Evolutionary conservation across 1,140 invertebrate species (phyloP).

Genomic region (Brachionus sp.): DNA sequence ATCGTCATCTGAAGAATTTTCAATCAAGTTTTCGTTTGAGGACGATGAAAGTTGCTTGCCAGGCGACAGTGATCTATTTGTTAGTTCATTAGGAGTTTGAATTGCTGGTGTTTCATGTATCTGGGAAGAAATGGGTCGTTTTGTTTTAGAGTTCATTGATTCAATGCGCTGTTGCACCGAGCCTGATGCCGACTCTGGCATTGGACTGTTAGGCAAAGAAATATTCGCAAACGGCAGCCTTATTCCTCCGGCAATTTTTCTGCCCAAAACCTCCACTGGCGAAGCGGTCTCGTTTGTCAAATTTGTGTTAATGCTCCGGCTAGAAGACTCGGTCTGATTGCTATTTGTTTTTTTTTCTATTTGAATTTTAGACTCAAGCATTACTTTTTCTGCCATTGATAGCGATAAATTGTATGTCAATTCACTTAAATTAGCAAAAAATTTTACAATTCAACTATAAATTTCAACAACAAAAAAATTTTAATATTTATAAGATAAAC

Average conservation of each 20-base stretch:
- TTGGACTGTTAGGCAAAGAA: neutral
- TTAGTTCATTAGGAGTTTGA: neutral
- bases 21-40: conserved; percentile 4
- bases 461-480: neutral
- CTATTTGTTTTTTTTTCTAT: neutral
- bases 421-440: neutral
- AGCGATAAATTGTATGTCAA: conserved; percentile 28
- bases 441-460: neutral
- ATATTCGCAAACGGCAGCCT: neutral
- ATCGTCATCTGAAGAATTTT: conserved; percentile 31
- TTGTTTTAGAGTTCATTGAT: conserved; percentile 10
- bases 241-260: neutral
- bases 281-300: neutral
- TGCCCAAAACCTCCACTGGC: neutral
- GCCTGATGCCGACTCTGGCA: neutral
- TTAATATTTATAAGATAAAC: too few relatives aligned
- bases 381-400: conserved; percentile 12
- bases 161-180: neutral
- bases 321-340: neutral
- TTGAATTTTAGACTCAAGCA: neutral
- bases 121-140: conserved; percentile 14
- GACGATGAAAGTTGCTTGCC: neutral
- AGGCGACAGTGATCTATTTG: neutral
- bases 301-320: neutral
- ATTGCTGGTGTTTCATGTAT: neutral